Percentiles rank a stretch among this genome's conserved stretches.
Evolutionary conservation across 2,797 vertebrate species (phyloP).

Genomic region (Knipowitschia caucasica): DNA sequence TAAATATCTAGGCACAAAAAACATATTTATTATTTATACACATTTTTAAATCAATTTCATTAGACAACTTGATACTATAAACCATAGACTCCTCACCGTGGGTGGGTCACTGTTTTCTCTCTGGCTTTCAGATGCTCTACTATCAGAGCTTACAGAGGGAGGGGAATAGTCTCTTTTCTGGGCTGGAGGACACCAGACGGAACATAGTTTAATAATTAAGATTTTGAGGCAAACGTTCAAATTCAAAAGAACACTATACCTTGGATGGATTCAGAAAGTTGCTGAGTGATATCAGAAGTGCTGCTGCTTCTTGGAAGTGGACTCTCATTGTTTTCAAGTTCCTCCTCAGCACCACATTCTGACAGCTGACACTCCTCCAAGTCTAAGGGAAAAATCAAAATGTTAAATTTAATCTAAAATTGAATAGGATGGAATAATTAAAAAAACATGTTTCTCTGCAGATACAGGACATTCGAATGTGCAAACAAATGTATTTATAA

Average conservation of each 20-base stretch:
- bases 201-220: not conserved
- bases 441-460: constrained; percentile 26
- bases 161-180: constrained; percentile 81
- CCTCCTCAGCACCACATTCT: constrained; percentile 75
- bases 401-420: no score
- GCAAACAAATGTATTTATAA: constrained; percentile 10
- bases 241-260: constrained; percentile 67
- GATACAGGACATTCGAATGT: constrained; percentile 26
- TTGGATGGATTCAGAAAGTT: constrained; percentile 78
- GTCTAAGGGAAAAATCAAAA: constrained; percentile 74
- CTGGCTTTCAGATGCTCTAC: constrained; percentile 73
- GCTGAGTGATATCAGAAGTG: constrained; percentile 90
- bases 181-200: constrained; percentile 61
- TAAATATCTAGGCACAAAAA: constrained; percentile 68
- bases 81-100: constrained; percentile 82
- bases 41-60: not conserved
- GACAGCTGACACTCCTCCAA: constrained; percentile 88
- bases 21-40: not conserved
- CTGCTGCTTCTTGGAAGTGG: constrained; percentile 89
- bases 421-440: constrained; percentile 11
- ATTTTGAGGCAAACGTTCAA: not conserved
- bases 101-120: constrained; percentile 76
- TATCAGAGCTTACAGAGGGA: constrained; percentile 76
- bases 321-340: constrained; percentile 78
- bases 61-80: not conserved